Evolutionary conservation across 2,888 invertebrate species (phyloP).

Genomic region (Gibbula magus): DNA sequence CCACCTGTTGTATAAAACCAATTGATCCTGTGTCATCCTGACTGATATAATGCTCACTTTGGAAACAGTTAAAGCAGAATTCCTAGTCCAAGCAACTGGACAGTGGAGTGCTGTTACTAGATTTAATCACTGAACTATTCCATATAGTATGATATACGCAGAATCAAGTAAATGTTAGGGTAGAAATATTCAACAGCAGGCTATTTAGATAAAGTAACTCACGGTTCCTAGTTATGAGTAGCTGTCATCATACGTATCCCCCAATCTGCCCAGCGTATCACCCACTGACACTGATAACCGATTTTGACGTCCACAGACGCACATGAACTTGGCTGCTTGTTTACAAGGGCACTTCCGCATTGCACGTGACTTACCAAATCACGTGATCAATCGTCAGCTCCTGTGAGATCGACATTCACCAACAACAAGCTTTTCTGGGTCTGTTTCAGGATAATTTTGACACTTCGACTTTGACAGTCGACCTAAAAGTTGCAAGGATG

Average conservation of each 20-base stretch:
- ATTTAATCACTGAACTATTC: too few relatives aligned
- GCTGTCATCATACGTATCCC: neutral
- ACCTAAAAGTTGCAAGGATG: neutral
- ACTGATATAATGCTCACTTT: too few relatives aligned
- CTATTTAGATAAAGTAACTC: neutral
- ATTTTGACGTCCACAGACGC: neutral
- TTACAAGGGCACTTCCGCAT: slow-evolving; percentile 3
- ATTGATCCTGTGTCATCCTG: too few relatives aligned
- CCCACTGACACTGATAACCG: neutral
- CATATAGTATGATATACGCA: too few relatives aligned
- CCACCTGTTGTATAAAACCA: too few relatives aligned
- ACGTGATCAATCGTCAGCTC: neutral
- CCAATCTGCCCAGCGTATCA: neutral
- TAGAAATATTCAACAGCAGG: too few relatives aligned
- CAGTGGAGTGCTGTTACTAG: too few relatives aligned
- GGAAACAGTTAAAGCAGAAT: too few relatives aligned
- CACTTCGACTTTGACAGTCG: neutral
- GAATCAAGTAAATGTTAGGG: too few relatives aligned
- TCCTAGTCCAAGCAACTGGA: too few relatives aligned
- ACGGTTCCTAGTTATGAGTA: neutral
- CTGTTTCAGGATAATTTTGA: neutral
- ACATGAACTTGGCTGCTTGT: neutral
- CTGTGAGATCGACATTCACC: too few relatives aligned
- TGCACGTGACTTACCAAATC: neutral
- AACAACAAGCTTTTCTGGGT: neutral